Evolutionary conservation across 37 sponge, comb jelly and placozoan genomes (phyloP), one percentile per base, ranked within the genome.

Genomic region (Dysidea cf. avara): DNA sequence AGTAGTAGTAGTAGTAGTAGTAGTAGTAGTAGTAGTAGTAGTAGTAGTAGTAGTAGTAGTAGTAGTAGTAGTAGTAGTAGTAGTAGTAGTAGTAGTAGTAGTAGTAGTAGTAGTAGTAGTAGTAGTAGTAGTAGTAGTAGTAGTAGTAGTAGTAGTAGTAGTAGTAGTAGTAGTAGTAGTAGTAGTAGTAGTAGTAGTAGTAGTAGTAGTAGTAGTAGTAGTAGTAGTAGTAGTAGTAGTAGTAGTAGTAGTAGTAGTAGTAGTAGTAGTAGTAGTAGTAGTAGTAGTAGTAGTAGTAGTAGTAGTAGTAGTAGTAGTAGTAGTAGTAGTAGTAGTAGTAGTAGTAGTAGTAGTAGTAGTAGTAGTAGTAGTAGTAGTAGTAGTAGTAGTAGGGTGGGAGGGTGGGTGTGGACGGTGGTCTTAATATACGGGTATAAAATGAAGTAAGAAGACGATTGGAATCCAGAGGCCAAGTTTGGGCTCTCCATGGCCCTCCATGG

Each of bases 281-380:
- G 53, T 50, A 50, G 53, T 50, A 50, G 53, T 50, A 50, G 53
- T 50, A 50, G 53, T 50, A 50, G 53, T 50, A n/a, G n/a, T n/a
- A n/a, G n/a, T n/a, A n/a, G n/a, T n/a, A n/a, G n/a, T n/a, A n/a
- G n/a, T n/a, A n/a, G n/a, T n/a, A n/a, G n/a, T n/a, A n/a, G n/a
- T n/a, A n/a, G n/a, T n/a, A n/a, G n/a, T n/a, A n/a, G n/a, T n/a
- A n/a, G n/a, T n/a, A n/a, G n/a, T n/a, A n/a, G n/a, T n/a, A n/a
- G n/a, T n/a, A n/a, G n/a, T n/a, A n/a, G n/a, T n/a, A n/a, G n/a
- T n/a, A n/a, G n/a, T n/a, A n/a, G n/a, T n/a, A n/a, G n/a, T n/a
- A n/a, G n/a, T n/a, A n/a, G n/a, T n/a, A n/a, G n/a, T n/a, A n/a
- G n/a, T n/a, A n/a, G n/a, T n/a, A n/a, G n/a, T n/a, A n/a, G n/a